A percentile compares a stretch with the other conserved stretches of the same genome.
Evolutionary conservation across 2,888 invertebrate species (phyloP).

Genomic region (Petrolisthes manimaculis): DNA sequence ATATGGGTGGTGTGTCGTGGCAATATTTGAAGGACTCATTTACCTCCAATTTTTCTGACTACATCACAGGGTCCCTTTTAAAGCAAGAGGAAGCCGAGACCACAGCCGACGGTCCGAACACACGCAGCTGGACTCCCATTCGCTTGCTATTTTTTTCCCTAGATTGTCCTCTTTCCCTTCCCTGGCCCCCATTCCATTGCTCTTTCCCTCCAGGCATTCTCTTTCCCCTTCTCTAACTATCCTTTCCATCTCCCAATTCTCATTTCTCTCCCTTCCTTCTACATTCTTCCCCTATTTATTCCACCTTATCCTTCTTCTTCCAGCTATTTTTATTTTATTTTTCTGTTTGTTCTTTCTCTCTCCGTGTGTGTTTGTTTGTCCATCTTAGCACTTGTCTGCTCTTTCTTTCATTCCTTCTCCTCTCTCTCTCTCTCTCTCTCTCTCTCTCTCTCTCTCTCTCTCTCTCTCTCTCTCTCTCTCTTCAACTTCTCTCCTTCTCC

Average conservation of each 20-base stretch:
- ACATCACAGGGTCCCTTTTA: too few species aligned
- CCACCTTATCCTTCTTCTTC: not conserved
- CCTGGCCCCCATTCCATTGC: conserved; percentile 2
- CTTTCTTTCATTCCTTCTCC: not conserved
- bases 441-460: not conserved
- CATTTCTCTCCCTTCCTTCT: not conserved
- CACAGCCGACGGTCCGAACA: conserved; percentile 7
- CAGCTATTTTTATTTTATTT: not conserved
- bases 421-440: not conserved
- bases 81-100: conserved; percentile 18
- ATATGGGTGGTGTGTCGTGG: too few species aligned
- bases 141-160: conserved; percentile 52
- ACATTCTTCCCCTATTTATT: not conserved
- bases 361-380: not conserved
- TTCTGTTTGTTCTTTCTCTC: not conserved
- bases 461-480: conserved; percentile 17
- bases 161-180: conserved; percentile 39
- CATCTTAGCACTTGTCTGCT: not conserved
- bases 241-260: not conserved
- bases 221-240: not conserved
- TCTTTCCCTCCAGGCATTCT: not conserved
- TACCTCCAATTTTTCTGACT: too few species aligned
- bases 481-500: conserved; percentile 10
- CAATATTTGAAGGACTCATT: too few species aligned
- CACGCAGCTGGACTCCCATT: conserved; percentile 28